Percentiles rank a stretch among this genome's conserved stretches.
These are phyloP conservation scores for Hiodon tergisus DNA, from an alignment of 2,113 vertebrate species.

Conservation along the genomic window DNA sequence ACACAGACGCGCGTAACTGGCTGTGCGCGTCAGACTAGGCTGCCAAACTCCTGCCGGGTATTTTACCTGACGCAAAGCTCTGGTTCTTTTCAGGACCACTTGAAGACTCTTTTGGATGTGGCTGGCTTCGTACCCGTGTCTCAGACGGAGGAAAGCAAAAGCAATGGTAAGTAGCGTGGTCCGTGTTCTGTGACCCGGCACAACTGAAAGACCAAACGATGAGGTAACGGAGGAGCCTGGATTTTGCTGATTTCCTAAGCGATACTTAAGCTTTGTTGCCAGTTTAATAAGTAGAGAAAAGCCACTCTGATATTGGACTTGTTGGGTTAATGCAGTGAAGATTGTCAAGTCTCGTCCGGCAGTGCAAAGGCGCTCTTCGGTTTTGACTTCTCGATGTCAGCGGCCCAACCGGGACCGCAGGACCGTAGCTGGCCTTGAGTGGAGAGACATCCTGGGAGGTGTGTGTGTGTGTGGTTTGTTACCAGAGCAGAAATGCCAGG, in stretches of 20 bases:
- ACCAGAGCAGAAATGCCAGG: not conserved
- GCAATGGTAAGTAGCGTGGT: conserved; percentile 10
- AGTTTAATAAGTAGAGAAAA: not conserved
- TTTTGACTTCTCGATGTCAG: conserved; percentile 13
- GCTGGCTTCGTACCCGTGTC: too few species aligned
- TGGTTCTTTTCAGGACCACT: conserved; percentile 11
- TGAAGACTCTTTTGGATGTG: not conserved
- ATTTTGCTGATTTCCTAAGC: too few species aligned
- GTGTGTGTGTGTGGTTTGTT: conserved; percentile 46
- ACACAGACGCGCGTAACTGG: not conserved
- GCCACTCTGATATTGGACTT: conserved; percentile 3
- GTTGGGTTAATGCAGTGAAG: conserved; percentile 12
- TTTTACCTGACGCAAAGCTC: too few species aligned
- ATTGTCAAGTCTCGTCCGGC: conserved; percentile 5
- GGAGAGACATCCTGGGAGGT: conserved; percentile 48
- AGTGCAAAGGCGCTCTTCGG: conserved; percentile 20
- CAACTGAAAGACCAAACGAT: too few species aligned
- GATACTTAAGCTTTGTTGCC: too few species aligned
- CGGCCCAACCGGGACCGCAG: conserved; percentile 28
- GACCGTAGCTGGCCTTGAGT: conserved; percentile 39
- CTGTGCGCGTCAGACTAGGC: not conserved
- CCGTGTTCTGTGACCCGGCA: not conserved
- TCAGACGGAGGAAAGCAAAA: not conserved
- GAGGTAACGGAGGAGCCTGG: too few species aligned
- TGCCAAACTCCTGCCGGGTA: too few species aligned